Evolutionary conservation across 2,797 vertebrate genomes (phyloP).

Genomic region (Sebastolobus alascanus): DNA sequence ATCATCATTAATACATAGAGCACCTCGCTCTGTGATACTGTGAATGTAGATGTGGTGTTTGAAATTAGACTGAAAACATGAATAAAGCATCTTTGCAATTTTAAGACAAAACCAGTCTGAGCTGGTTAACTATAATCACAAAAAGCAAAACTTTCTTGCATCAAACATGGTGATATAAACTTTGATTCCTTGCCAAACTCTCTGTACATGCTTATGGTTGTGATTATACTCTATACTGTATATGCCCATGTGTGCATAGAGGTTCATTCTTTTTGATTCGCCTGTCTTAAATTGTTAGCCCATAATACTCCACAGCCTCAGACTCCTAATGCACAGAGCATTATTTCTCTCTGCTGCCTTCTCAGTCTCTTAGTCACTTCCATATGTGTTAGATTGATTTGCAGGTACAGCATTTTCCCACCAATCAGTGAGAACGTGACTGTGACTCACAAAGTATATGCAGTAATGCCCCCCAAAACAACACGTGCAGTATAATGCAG

Average conservation of each 20-base stretch:
- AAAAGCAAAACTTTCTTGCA: background rate
- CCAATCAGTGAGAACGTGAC: constrained; percentile 54
- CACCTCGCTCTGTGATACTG: background rate
- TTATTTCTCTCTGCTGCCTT: constrained; percentile 45
- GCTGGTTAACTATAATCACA: background rate
- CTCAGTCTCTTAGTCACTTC: constrained; percentile 57
- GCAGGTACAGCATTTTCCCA: constrained; percentile 42
- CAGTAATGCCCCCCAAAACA: constrained; percentile 29
- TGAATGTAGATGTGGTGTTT: background rate
- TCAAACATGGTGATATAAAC: background rate
- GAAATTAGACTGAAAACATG: background rate
- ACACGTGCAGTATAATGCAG: constrained; percentile 54
- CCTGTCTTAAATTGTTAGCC: constrained; percentile 32
- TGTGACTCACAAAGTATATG: constrained; percentile 40
- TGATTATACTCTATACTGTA: background rate
- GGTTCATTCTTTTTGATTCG: constrained; percentile 14
- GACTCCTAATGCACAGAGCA: constrained; percentile 28
- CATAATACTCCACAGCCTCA: constrained; percentile 26
- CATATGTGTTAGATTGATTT: constrained; percentile 60
- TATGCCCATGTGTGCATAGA: constrained; percentile 5
- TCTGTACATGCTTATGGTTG: constrained; percentile 5
- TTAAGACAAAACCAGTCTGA: background rate
- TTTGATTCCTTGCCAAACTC: background rate
- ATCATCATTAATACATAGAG: background rate
- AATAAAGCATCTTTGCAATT: background rate